Evolutionary conservation across 2,888 invertebrate species (phyloP).

Genomic region (Molorchus minor): DNA sequence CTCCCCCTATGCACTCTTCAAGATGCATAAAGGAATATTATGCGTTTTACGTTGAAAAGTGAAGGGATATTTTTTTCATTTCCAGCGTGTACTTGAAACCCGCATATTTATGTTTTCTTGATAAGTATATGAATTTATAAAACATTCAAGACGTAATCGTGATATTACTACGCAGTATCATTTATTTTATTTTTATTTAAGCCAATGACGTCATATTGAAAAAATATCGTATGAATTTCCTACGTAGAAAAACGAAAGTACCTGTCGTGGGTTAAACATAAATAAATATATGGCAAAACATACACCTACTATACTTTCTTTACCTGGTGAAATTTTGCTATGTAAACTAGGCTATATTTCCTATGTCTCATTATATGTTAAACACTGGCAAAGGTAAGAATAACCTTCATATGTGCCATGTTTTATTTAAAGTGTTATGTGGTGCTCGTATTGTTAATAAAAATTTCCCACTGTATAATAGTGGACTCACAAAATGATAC

Average conservation of each 20-base stretch:
- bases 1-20: slow-evolving; percentile 36
- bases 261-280: slow-evolving; percentile 30
- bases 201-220: too few relatives aligned
- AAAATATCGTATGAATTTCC: slow-evolving; percentile 10
- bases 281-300: slow-evolving; percentile 44
- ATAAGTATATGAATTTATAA: slow-evolving; percentile 16
- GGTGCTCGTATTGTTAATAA: slow-evolving; percentile 19
- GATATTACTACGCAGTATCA: too few relatives aligned
- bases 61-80: slow-evolving; percentile 26
- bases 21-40: slow-evolving; percentile 34
- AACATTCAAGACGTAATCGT: not conserved
- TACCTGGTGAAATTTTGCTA: slow-evolving; percentile 39
- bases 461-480: too few relatives aligned
- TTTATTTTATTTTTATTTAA: too few relatives aligned
- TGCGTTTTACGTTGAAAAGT: slow-evolving; percentile 25
- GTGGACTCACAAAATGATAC: slow-evolving; percentile 17
- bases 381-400: slow-evolving; percentile 15
- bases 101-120: slow-evolving; percentile 11
- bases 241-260: slow-evolving; percentile 33
- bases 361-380: slow-evolving; percentile 16
- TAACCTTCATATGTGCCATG: slow-evolving; percentile 22
- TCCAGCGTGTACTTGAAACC: slow-evolving; percentile 17
- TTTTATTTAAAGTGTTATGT: slow-evolving; percentile 13
- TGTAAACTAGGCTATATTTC: slow-evolving; percentile 2
- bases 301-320: slow-evolving; percentile 49